Evolutionary conservation across 2,113 vertebrate genomes (phyloP).

Genomic region (Nothocercus nigrocapillus): DNA sequence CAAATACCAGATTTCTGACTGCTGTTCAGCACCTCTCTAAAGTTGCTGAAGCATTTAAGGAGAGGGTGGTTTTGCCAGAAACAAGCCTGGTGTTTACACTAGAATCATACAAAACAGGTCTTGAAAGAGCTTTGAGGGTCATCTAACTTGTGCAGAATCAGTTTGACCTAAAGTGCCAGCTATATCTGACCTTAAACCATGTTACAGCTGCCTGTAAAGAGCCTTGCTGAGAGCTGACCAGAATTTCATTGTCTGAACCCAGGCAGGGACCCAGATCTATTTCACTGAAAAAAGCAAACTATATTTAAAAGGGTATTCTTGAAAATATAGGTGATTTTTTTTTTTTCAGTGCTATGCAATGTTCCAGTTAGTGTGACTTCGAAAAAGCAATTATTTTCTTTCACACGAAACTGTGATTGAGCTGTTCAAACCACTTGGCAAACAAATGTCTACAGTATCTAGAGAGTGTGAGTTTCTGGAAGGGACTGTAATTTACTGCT

Average conservation of each 20-base stretch:
- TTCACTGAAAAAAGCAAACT: background rate
- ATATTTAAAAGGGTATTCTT: constrained; percentile 22
- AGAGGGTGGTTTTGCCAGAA: background rate
- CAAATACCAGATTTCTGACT: background rate
- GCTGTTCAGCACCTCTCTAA: background rate
- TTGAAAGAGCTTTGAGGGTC: background rate
- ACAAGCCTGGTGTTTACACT: background rate
- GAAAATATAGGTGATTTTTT: constrained; percentile 28
- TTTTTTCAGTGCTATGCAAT: background rate
- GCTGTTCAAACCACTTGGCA: constrained; percentile 37
- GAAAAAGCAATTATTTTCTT: constrained; percentile 59
- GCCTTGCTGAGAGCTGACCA: background rate
- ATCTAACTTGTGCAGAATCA: background rate
- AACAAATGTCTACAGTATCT: constrained; percentile 28
- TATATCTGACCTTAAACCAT: background rate
- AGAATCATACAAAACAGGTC: background rate
- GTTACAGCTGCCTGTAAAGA: background rate
- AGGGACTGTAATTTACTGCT: background rate
- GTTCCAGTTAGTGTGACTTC: constrained; percentile 12
- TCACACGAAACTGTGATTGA: constrained; percentile 53
- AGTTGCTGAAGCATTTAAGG: background rate
- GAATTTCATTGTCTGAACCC: background rate
- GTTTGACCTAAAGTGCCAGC: background rate
- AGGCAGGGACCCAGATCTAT: background rate
- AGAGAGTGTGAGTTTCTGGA: constrained; percentile 28